These are phyloP conservation scores for Scaptomyza graminum DNA, from an alignment of 1,140 invertebrate species.

Conservation along the genomic window DNA sequence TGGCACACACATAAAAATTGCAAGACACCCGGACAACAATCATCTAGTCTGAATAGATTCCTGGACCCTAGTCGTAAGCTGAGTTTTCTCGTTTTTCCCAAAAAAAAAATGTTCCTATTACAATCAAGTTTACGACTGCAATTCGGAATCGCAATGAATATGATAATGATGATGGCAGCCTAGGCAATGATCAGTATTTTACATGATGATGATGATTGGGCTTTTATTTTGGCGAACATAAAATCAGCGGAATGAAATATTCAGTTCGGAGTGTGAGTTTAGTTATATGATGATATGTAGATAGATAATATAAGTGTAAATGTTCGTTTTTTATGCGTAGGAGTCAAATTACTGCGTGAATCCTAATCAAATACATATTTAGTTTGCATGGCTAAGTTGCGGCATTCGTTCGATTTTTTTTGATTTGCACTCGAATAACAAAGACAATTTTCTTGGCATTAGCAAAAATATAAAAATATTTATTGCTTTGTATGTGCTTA, in stretches of 20 bases:
- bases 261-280: too few relatives aligned
- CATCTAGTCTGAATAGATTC: slow-evolving; percentile 7
- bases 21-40: slow-evolving; percentile 44
- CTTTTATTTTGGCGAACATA: slow-evolving; percentile 22
- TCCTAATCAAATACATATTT: background rate
- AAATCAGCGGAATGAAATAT: slow-evolving; percentile 13
- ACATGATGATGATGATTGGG: slow-evolving; percentile 59
- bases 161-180: slow-evolving; percentile 49
- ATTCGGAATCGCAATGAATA: slow-evolving; percentile 70
- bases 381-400: background rate
- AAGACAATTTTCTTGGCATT: too few relatives aligned
- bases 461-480: too few relatives aligned
- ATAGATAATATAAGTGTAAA: background rate
- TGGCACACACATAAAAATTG: slow-evolving; percentile 72
- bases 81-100: slow-evolving; percentile 17
- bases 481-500: too few relatives aligned
- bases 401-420: background rate
- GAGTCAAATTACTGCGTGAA: too few relatives aligned
- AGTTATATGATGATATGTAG: background rate
- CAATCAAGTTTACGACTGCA: slow-evolving; percentile 79
- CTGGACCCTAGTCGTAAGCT: slow-evolving; percentile 10
- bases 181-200: slow-evolving; percentile 17
- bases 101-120: slow-evolving; percentile 76
- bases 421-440: background rate
- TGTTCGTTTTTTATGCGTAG: too few relatives aligned